Conservation (phyloP, 2,888 invertebrate species). For the Chymomyza caudatula region DNA sequence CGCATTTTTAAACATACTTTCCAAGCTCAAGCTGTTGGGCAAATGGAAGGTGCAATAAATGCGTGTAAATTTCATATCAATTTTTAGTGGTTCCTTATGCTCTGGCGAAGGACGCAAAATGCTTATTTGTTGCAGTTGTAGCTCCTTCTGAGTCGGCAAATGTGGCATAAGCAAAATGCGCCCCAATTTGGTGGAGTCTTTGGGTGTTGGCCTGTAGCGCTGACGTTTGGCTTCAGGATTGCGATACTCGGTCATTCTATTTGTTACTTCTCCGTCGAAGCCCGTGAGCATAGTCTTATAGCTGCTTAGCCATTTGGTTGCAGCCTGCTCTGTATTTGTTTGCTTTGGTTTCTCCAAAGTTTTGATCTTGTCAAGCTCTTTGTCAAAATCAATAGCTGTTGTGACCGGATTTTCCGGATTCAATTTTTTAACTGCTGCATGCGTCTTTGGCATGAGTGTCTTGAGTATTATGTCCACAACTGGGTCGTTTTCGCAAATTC, state of each 20-base stretch:
- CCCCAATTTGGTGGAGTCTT: background rate
- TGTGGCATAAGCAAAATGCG: constrained; percentile 23
- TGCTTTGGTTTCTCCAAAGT: no score
- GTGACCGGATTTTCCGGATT: background rate
- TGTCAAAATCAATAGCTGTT: background rate
- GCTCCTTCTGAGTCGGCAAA: constrained; percentile 12
- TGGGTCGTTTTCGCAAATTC: background rate
- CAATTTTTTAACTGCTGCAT: background rate
- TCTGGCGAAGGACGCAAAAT: constrained; percentile 28
- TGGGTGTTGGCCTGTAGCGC: background rate
- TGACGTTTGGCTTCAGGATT: constrained; percentile 24
- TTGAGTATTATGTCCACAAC: background rate
- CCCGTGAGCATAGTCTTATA: constrained; percentile 17
- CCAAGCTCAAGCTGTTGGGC: constrained; percentile 1
- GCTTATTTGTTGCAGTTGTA: constrained; percentile 4
- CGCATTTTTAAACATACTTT: no score
- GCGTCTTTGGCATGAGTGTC: background rate
- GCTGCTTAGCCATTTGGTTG: constrained; percentile 15
- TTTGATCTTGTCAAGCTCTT: background rate
- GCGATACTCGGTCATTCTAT: constrained; percentile 24
- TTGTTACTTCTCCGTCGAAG: constrained; percentile 23
- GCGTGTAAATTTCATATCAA: constrained; percentile 19
- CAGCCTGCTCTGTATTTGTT: background rate
- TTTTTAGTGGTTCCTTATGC: constrained; percentile 9
- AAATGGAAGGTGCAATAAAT: constrained; percentile 25